Percentiles rank a stretch among this genome's conserved stretches.
Conservation (phyloP, 2,888 invertebrate species). For the Camponotus fellah region DNA sequence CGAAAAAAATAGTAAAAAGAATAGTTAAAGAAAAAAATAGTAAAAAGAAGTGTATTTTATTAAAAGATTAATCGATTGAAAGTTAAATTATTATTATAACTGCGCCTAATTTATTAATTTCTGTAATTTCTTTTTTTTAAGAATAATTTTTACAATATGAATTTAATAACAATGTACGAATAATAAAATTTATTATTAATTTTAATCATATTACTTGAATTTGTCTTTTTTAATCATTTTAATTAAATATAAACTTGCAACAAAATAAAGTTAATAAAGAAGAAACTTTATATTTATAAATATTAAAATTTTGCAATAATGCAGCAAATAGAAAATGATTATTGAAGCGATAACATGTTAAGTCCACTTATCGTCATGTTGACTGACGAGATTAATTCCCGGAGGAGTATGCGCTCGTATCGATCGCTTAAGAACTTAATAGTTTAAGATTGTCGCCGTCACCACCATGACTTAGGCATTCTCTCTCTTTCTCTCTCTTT, state of each 20-base stretch:
- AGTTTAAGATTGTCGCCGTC: constrained; percentile 43
- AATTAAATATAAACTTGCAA: constrained; percentile 6
- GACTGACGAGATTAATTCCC: constrained; percentile 46
- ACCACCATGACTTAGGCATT: background rate
- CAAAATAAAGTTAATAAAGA: background rate
- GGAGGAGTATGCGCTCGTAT: constrained; percentile 20
- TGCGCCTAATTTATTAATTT: background rate
- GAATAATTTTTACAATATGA: background rate
- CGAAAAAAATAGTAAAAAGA: background rate
- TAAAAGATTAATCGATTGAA: background rate
- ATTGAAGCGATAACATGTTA: constrained; percentile 23
- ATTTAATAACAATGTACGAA: background rate
- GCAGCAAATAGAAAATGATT: background rate
- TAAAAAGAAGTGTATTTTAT: background rate
- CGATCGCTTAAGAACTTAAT: constrained; percentile 48
- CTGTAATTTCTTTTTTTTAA: background rate
- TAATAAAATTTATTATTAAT: background rate
- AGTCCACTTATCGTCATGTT: constrained; percentile 21
- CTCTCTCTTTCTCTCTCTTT: too few species aligned
- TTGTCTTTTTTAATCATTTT: background rate
- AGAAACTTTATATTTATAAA: background rate
- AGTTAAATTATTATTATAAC: background rate
- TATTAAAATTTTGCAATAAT: background rate
- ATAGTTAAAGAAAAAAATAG: background rate
- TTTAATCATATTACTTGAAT: background rate